Evolutionary conservation across 2,113 vertebrate genomes (phyloP).

Genomic region (Sinocyclocheilus grahami): DNA sequence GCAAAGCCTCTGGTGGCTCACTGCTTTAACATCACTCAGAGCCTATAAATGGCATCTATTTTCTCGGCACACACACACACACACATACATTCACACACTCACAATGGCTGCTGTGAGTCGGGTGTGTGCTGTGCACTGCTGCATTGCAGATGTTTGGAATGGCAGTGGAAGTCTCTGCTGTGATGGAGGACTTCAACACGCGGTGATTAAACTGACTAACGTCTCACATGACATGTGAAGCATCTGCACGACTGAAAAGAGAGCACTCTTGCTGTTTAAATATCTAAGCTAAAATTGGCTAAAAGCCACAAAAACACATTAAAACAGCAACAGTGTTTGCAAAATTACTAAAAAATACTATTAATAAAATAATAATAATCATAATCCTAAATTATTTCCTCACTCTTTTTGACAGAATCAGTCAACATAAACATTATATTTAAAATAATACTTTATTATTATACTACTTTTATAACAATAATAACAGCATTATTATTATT

Average conservation of each 20-base stretch:
- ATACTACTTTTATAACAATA: too few species aligned
- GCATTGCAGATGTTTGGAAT: conserved; percentile 58
- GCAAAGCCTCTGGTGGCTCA: conserved; percentile 13
- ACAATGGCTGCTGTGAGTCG: conserved; percentile 7
- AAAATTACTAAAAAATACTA: too few species aligned
- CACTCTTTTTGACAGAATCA: too few species aligned
- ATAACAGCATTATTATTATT: background rate
- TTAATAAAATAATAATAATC: too few species aligned
- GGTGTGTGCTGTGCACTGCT: conserved; percentile 53
- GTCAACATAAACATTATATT: too few species aligned
- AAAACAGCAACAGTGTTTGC: too few species aligned
- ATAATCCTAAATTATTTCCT: too few species aligned
- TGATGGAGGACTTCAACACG: background rate
- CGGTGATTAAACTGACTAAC: conserved; percentile 20
- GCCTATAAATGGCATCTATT: conserved; percentile 20
- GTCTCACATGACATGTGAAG: conserved; percentile 1
- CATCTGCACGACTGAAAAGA: background rate
- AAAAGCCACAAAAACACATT: too few species aligned
- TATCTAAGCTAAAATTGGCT: too few species aligned
- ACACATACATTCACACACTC: too few species aligned
- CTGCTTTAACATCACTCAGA: conserved; percentile 6
- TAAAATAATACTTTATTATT: too few species aligned
- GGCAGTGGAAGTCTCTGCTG: background rate
- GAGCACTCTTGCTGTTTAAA: background rate
- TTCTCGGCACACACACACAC: conserved; percentile 23